Evolutionary conservation across 1,140 invertebrate genomes (phyloP).

Genomic region (Trachymyrmex septentrionalis): DNA sequence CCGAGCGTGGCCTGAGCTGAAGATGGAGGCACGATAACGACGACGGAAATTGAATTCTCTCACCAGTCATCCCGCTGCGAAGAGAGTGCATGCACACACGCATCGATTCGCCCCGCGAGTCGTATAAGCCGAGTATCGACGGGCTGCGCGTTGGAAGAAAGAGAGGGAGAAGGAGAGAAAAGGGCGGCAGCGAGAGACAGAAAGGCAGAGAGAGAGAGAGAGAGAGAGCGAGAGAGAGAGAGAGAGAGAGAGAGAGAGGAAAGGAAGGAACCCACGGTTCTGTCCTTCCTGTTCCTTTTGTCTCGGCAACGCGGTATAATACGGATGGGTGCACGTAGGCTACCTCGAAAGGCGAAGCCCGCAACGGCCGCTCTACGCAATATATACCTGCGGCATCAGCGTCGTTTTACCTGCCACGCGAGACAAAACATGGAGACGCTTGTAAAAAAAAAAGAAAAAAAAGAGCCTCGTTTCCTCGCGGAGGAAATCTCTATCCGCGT

Average conservation of each 20-base stretch:
- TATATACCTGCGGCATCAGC: slow-evolving; percentile 45
- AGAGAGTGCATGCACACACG: slow-evolving; percentile 75
- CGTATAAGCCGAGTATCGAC: slow-evolving; percentile 74
- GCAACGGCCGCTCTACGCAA: slow-evolving; percentile 44
- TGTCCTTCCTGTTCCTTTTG: slow-evolving; percentile 77
- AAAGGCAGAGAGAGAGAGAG: slow-evolving; percentile 66
- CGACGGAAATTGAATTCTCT: slow-evolving; percentile 86
- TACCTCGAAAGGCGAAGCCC: slow-evolving; percentile 52
- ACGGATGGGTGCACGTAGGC: slow-evolving; percentile 60
- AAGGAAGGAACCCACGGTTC: slow-evolving; percentile 54
- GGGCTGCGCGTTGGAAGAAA: slow-evolving; percentile 57
- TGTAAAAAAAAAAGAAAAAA: slow-evolving; percentile 20
- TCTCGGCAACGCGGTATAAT: slow-evolving; percentile 68
- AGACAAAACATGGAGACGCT: slow-evolving; percentile 49
- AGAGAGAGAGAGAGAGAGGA: slow-evolving; percentile 63
- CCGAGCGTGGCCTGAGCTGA: slow-evolving; percentile 72
- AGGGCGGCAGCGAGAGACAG: slow-evolving; percentile 58
- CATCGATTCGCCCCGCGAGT: slow-evolving; percentile 75
- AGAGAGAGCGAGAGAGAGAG: slow-evolving; percentile 66
- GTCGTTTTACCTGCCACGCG: slow-evolving; percentile 48
- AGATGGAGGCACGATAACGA: slow-evolving; percentile 84
- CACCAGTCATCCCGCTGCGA: slow-evolving; percentile 83
- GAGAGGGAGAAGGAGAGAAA: slow-evolving; percentile 49
- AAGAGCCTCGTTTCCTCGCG: background rate
- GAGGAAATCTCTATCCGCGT: slow-evolving; percentile 26